Base-by-base conservation (phyloP, 1,140 invertebrate genomes). In the Heliconius himera region DNA sequence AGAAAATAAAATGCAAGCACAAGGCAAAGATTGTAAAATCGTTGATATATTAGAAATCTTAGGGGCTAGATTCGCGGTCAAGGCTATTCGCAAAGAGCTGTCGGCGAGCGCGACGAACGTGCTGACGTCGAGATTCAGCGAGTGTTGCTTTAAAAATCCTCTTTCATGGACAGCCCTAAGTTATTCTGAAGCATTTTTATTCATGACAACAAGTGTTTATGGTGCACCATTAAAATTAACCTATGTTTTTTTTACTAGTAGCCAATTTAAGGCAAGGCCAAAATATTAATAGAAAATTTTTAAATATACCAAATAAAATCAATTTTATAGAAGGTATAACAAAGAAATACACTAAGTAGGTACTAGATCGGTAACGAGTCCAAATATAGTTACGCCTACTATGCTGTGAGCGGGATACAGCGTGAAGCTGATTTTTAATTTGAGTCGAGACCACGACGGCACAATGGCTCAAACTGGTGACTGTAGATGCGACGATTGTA, bases 91-190 rank as follows among this genome's bases (percentile, higher is more conserved):
- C 71, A 78, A 78, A 78, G 76, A 72, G 76, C 76, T 78, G 76
- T 78, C 76, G 51, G 76, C 70, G 70, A 78, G 76, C 46, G 76
- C 73, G 70, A 78, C 71, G 49, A 78, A 46, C 20, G 36, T 73
- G 76, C 76, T 78, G 76, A 78, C 76, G 51, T 73, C 26, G 71
- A 56, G 70, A 29, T 73, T 73, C 71, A 36, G 20, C 29, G 51
- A 77, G 76, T 72, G 46, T 77, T 77, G 76, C 76, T 72, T 41
- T 77, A 77, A 77, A 77, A 77, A 77, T 54, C 49, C 70, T 78
- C 76, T 74, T 74, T 74, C 46, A 54, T 76, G 74, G 54, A 76
- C 60, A 41, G 36, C 26, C 41, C 74, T 76, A 73, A 26, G 49
- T 70, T 36, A 71, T 70, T 49, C 54, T 75, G 16, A 46, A 78